Evolutionary conservation across 2,113 vertebrate genomes (phyloP).

Genomic region (Pardalotus punctatus): DNA sequence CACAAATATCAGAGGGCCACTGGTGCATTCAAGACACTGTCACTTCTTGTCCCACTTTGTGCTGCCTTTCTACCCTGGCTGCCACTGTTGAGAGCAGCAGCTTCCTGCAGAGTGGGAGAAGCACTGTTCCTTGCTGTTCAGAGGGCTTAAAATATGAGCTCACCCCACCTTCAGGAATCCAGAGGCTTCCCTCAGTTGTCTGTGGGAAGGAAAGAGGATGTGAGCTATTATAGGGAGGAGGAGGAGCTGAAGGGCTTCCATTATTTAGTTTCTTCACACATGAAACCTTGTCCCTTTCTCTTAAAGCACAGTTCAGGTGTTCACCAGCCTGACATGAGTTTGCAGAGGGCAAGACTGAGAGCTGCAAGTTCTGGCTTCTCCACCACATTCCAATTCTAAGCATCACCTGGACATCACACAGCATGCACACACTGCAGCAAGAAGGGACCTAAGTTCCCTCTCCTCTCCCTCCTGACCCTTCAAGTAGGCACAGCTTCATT

Average conservation of each 20-base stretch:
- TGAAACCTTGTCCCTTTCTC: neutral
- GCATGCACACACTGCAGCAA: neutral
- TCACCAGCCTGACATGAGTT: neutral
- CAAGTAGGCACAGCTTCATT: neutral
- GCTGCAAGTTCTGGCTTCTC: neutral
- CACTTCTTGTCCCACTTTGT: neutral
- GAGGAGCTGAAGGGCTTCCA: neutral
- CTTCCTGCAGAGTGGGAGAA: neutral
- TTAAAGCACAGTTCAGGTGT: neutral
- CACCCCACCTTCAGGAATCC: neutral
- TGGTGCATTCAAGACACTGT: neutral
- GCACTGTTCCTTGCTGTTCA: neutral
- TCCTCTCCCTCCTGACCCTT: neutral
- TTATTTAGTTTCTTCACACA: neutral
- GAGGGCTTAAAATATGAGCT: neutral
- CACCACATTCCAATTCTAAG: neutral
- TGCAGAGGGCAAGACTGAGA: neutral
- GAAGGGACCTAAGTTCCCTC: neutral
- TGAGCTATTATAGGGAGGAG: neutral
- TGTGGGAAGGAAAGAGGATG: neutral
- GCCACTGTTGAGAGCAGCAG: neutral
- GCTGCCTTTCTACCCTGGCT: neutral
- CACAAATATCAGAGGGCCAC: neutral
- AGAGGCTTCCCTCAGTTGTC: neutral
- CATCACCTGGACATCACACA: neutral